phyloP scores from a whole-genome alignment of 2,888 invertebrate genomes.

The Microplitis manilae region DNA sequence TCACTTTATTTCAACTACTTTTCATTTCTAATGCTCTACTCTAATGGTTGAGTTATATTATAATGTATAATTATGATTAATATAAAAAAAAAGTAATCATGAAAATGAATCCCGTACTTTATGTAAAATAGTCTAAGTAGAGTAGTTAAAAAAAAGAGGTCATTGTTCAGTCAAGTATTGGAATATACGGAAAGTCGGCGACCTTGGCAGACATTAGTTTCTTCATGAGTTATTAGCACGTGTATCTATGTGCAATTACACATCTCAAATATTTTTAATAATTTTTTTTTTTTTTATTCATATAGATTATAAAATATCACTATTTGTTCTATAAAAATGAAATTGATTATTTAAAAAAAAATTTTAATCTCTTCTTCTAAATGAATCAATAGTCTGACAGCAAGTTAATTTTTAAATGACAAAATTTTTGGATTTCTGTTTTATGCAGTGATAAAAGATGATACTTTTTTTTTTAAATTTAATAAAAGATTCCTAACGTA shows the following conservation, averaged over 20 bases:
- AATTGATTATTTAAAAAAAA: neutral
- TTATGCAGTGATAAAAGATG: too few relatives aligned
- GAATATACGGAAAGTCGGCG: constrained; percentile 59
- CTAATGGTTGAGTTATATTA: neutral
- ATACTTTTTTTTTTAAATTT: too few relatives aligned
- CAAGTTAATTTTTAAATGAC: too few relatives aligned
- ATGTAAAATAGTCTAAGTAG: neutral
- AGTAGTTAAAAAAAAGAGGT: constrained; percentile 26
- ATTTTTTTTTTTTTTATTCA: constrained; percentile 12
- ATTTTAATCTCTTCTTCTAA: too few relatives aligned
- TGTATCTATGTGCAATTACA: constrained; percentile 2
- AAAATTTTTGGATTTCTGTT: too few relatives aligned
- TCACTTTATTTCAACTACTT: neutral
- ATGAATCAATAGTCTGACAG: too few relatives aligned
- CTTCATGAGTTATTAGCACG: constrained; percentile 28
- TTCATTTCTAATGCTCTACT: neutral
- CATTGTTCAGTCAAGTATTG: constrained; percentile 21
- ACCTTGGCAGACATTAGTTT: constrained; percentile 62
- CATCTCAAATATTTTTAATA: neutral
- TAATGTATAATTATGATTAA: neutral
- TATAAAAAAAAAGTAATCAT: too few relatives aligned
- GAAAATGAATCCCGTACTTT: neutral
- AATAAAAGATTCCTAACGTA: too few relatives aligned
- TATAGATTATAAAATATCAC: neutral
- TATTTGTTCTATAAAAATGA: neutral